Evolutionary conservation across 2,888 invertebrate genomes (phyloP), one percentile per base, ranked within the genome.

Genomic region (Caenorhabditis sp.): DNA sequence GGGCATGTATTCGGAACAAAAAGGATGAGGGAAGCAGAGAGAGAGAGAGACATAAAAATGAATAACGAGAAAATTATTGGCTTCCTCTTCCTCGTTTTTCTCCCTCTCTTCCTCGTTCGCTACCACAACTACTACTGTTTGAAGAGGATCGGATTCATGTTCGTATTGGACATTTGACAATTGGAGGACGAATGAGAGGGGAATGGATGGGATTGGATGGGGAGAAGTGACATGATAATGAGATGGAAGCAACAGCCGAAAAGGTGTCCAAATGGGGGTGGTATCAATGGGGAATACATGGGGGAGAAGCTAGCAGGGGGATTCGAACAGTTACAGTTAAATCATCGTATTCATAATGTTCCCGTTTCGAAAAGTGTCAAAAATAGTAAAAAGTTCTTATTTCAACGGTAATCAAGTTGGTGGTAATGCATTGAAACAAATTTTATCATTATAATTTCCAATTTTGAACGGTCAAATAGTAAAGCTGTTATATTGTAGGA

Each of bases 21-120:
- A 65, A n/a, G n/a, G n/a, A n/a, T n/a, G n/a, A n/a, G n/a, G n/a
- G 32, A 9, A 4, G 32, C 32, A 32, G 4, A 4, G 32, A 32
- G 9, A 32, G 32, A 65, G 61, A 62, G 62, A 47, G 62, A 68
- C 61, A 69, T 68, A 68, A 68, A 77, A 77, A 68, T 77, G 77
- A 77, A 69, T 69, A 77, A 77, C 69, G 77, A 77, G 76, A 67
- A 76, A 76, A 76, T 76, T 76, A 76, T 76, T 76, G 67, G 76
- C 72, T 74, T 74, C 65, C n/a, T 26, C n/a, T n/a, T n/a, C n/a
- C n/a, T n/a, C n/a, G n/a, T n/a, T n/a, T n/a, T n/a, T n/a, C n/a
- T n/a, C n/a, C n/a, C n/a, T n/a, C n/a, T n/a, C n/a, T n/a, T n/a
- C n/a, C n/a, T 44, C 40, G 40, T 13, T 24, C 32, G 18, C 22